phyloP scores from a whole-genome alignment of 1,140 invertebrate species.

The Branchinecta lindahli region DNA sequence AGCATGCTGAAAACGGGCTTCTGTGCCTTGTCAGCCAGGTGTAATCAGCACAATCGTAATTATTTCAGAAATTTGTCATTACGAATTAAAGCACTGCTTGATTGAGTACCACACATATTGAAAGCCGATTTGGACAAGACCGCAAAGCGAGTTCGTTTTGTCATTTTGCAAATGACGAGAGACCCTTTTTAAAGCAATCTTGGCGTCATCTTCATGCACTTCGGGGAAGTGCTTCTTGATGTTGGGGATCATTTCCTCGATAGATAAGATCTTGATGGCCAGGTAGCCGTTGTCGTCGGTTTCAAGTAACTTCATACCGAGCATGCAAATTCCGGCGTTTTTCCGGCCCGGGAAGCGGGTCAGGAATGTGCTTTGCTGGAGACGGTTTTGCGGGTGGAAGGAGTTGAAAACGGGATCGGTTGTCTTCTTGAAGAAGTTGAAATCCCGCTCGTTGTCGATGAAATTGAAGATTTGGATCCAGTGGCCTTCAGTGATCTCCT shows the following conservation, averaged over 20 bases:
- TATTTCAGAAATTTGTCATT: too few relatives aligned
- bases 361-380: not conserved
- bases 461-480: not conserved
- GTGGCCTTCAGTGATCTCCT: not conserved
- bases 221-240: not conserved
- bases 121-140: not conserved
- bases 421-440: not conserved
- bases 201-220: not conserved
- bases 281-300: not conserved
- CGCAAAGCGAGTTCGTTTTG: not conserved
- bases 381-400: not conserved
- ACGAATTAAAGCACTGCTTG: too few relatives aligned
- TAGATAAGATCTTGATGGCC: not conserved
- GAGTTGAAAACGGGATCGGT: not conserved
- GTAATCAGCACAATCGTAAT: too few relatives aligned
- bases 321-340: not conserved
- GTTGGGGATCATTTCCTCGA: not conserved
- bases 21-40: too few relatives aligned
- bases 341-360: not conserved
- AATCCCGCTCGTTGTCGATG: not conserved
- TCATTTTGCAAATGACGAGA: not conserved
- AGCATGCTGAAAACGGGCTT: too few relatives aligned
- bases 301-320: not conserved
- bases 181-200: not conserved
- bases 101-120: not conserved